These are phyloP conservation scores for Epicauta chinensis DNA, from an alignment of 1,140 invertebrate genomes.

Conservation along the genomic window DNA sequence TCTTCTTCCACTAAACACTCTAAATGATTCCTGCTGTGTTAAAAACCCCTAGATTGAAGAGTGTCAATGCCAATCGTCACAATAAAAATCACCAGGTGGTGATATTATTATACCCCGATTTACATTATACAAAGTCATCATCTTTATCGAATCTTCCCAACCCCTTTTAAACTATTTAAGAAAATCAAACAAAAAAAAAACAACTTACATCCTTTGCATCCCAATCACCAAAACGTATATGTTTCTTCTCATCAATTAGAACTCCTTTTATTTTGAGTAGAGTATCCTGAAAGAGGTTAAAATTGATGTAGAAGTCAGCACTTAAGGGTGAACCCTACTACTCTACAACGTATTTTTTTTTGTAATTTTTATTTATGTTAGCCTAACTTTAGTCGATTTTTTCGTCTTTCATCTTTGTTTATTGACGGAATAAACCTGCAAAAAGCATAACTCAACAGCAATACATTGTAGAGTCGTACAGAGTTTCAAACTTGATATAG, in stretches of 20 bases:
- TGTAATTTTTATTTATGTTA: too few species aligned
- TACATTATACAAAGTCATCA: conserved; percentile 25
- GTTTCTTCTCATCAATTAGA: conserved; percentile 85
- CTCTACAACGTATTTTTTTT: too few species aligned
- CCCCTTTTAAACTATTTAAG: background rate
- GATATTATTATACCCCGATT: conserved; percentile 30
- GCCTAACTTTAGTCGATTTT: too few species aligned
- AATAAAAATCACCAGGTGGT: conserved; percentile 29
- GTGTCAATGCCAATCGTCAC: conserved; percentile 28
- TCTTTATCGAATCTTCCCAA: too few species aligned
- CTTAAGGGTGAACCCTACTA: too few species aligned
- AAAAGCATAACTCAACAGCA: too few species aligned
- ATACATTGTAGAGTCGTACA: too few species aligned
- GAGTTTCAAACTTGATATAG: too few species aligned
- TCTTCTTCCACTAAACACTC: conserved; percentile 1
- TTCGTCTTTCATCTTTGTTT: too few species aligned
- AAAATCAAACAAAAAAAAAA: conserved; percentile 21
- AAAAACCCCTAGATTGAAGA: conserved; percentile 7
- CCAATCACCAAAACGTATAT: conserved; percentile 90
- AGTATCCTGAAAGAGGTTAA: conserved; percentile 26
- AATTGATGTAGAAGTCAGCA: too few species aligned
- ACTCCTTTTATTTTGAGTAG: conserved; percentile 75
- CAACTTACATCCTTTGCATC: conserved; percentile 82
- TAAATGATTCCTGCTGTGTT: conserved; percentile 12
- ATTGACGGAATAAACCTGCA: too few species aligned